These are phyloP conservation scores for Petrocephalus sullivani DNA, from an alignment of 2,797 vertebrate species.

Conservation along the genomic window DNA sequence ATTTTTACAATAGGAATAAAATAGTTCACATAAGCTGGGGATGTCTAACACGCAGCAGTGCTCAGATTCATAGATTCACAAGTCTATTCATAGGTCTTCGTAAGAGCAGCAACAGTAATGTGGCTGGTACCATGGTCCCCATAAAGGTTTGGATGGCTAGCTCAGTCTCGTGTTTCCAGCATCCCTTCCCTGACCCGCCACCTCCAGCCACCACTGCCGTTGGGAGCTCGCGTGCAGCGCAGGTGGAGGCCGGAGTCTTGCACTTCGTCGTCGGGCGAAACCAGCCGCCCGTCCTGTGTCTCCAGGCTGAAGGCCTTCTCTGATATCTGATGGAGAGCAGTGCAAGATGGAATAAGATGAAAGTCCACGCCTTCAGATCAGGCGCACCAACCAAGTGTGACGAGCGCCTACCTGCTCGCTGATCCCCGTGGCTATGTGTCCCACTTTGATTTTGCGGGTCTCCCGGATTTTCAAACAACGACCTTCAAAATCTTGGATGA, in stretches of 20 bases:
- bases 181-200: constrained; percentile 83
- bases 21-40: neutral
- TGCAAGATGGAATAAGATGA: neutral
- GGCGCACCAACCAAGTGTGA: neutral
- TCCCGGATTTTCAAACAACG: constrained; percentile 82
- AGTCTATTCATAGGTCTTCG: neutral
- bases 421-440: constrained; percentile 88
- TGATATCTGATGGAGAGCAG: constrained; percentile 68
- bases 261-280: constrained; percentile 76
- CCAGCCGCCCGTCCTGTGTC: constrained; percentile 69
- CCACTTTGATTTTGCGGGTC: constrained; percentile 80
- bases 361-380: neutral
- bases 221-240: constrained; percentile 76
- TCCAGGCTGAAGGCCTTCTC: constrained; percentile 85
- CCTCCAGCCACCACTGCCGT: constrained; percentile 72
- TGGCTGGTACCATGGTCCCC: neutral
- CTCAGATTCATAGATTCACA: neutral
- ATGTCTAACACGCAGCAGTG: neutral
- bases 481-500: constrained; percentile 77
- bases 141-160: neutral
- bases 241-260: constrained; percentile 79
- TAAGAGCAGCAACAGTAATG: neutral
- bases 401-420: constrained; percentile 83
- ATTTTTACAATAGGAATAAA: neutral
- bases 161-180: constrained; percentile 63